Conservation (phyloP, 2,888 invertebrate species). For the Apeira syringaria region DNA sequence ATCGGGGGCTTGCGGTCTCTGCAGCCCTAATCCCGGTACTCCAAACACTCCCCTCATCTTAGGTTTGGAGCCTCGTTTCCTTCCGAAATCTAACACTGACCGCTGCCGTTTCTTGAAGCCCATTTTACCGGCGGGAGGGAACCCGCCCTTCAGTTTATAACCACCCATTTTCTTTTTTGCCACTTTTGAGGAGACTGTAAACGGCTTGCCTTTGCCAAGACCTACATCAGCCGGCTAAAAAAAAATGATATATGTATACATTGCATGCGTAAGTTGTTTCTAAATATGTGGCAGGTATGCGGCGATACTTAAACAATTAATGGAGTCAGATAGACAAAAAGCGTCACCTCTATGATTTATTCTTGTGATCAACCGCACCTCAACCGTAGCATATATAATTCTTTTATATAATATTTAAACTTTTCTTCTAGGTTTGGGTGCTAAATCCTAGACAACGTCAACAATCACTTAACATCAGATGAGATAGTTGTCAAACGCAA, state of each 20-base stretch:
- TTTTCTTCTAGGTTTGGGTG: too few species aligned
- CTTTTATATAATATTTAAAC: too few species aligned
- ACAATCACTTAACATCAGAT: too few species aligned
- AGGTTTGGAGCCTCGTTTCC: conserved; percentile 93
- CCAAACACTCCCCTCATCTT: conserved; percentile 94
- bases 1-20: conserved; percentile 85
- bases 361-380: too few species aligned
- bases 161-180: conserved; percentile 90
- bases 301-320: too few species aligned
- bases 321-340: too few species aligned
- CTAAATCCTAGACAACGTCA: too few species aligned
- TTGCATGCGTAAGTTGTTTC: too few species aligned
- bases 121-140: conserved; percentile 85
- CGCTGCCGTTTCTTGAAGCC: conserved; percentile 90
- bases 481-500: too few species aligned
- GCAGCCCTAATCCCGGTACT: conserved; percentile 90
- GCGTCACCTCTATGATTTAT: too few species aligned
- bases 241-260: not conserved
- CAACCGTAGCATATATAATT: too few species aligned
- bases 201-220: conserved; percentile 91
- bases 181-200: conserved; percentile 88
- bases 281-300: too few species aligned
- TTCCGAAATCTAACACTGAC: conserved; percentile 87
- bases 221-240: conserved; percentile 82
- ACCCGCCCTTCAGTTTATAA: conserved; percentile 86